Base-by-base conservation (phyloP, 1,140 invertebrate genomes). In the Papilio machaon region DNA sequence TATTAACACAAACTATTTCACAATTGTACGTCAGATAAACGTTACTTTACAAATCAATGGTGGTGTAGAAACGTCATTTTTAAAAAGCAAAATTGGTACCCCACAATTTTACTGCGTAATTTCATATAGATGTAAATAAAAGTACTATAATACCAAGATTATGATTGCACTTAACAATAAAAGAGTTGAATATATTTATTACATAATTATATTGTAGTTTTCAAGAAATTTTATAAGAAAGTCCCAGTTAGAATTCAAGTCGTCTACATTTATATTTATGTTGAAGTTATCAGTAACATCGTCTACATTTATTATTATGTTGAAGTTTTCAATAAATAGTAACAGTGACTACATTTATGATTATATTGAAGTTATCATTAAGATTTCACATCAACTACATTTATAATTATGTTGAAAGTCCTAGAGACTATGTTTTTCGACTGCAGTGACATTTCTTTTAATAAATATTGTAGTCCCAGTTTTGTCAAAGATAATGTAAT, bases 121-220 rank as follows among this genome's bases (percentile, higher is more conserved):
- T 30, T 70, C 19, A 35, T 13, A 75, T 47, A 46, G 10, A 79
- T 64, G 58, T 60, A 79, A 79, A 79, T 79, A 64, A 79, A 79
- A 79, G 5, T 58, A 79, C 46, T 64, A 46, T 2, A 30, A 49
- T n/a, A n/a, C 15, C 2, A 58, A n/a, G 54, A n/a, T 58, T 58
- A n/a, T 35, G 60, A 30, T 64, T 64, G 23, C 60, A 30, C 6
- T 58, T 9, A 58, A 58, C 1, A 58, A 58, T 58, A n/a, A 19
- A 6, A 58, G 4, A 58, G 1, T 9, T 58, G 19, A 58, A 58
- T 58, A 58, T 7, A 58, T 19, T 58, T 58, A 58, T 58, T n/a
- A 19, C n/a, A 58, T 58, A 19, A 58, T 58, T 58, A 58, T 58
- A 19, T 58, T 58, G 17, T 9, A 58, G 54, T 58, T 58, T n/a